phyloP scores from a whole-genome alignment of 2,888 invertebrate species.

The Onchidella celtica region DNA sequence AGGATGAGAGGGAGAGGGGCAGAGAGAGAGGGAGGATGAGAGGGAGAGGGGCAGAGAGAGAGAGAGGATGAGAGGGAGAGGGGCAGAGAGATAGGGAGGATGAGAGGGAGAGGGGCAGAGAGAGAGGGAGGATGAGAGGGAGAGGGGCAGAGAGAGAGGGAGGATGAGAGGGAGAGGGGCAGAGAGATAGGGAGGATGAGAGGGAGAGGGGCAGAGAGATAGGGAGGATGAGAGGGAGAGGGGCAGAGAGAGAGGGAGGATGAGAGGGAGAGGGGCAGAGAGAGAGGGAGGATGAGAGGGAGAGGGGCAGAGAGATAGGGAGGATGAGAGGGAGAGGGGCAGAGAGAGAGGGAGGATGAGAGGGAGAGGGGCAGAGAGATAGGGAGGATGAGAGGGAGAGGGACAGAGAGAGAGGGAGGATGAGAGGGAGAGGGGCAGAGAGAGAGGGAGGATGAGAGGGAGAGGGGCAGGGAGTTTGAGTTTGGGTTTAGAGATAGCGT shows the following conservation, averaged over 20 bases:
- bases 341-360: not conserved
- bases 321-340: too few species aligned
- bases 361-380: not conserved
- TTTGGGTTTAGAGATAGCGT: too few species aligned
- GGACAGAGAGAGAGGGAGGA: too few species aligned
- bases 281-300: constrained; percentile 1
- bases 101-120: not conserved
- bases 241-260: not conserved
- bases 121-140: not conserved
- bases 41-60: not conserved
- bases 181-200: too few species aligned
- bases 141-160: not conserved
- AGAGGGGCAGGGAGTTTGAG: constrained; percentile 10
- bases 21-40: not conserved
- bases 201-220: too few species aligned
- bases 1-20: not conserved
- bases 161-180: not conserved
- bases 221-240: too few species aligned
- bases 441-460: not conserved
- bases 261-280: not conserved
- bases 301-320: constrained; percentile 16
- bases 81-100: too few species aligned
- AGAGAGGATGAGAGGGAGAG: too few species aligned
- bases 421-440: not conserved
- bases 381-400: too few species aligned